phyloP scores from a whole-genome alignment of 2,797 vertebrate species.

The Perodicticus potto region DNA sequence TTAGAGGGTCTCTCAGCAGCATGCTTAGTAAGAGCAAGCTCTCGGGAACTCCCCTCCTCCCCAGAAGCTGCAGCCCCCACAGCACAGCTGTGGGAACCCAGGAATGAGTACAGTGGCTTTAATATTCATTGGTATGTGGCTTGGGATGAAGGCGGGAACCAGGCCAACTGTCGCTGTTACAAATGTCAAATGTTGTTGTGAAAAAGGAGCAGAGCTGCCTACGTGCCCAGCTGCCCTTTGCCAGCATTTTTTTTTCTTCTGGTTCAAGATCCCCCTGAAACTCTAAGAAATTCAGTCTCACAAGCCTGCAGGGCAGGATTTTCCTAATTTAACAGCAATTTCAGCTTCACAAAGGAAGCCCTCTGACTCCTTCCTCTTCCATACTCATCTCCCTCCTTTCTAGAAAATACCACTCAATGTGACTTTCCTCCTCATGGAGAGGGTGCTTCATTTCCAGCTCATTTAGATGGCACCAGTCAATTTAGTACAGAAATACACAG shows the following conservation, averaged over 20 bases:
- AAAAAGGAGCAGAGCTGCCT: constrained; percentile 54
- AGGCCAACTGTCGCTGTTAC: constrained; percentile 60
- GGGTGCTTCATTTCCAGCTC: neutral
- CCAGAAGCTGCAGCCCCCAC: constrained; percentile 42
- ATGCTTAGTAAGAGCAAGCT: neutral
- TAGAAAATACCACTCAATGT: neutral
- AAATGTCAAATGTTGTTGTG: constrained; percentile 59
- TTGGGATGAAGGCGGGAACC: constrained; percentile 41
- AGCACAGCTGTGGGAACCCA: neutral
- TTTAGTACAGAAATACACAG: constrained; percentile 63
- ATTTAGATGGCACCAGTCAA: neutral
- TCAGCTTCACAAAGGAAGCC: constrained; percentile 59
- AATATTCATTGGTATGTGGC: constrained; percentile 63
- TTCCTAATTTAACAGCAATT: constrained; percentile 64
- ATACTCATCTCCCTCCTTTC: neutral
- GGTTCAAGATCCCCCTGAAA: constrained; percentile 41
- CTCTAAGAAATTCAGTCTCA: constrained; percentile 69
- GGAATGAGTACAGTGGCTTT: constrained; percentile 32
- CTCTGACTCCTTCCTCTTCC: constrained; percentile 45
- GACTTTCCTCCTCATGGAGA: neutral
- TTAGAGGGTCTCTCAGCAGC: neutral
- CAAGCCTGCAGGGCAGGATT: constrained; percentile 42
- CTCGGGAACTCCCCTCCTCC: neutral
- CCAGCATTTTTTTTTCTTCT: constrained; percentile 9
- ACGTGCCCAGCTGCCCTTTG: constrained; percentile 44